phyloP scores from a whole-genome alignment of 2,113 vertebrate species.

The Lagopus leucura region DNA sequence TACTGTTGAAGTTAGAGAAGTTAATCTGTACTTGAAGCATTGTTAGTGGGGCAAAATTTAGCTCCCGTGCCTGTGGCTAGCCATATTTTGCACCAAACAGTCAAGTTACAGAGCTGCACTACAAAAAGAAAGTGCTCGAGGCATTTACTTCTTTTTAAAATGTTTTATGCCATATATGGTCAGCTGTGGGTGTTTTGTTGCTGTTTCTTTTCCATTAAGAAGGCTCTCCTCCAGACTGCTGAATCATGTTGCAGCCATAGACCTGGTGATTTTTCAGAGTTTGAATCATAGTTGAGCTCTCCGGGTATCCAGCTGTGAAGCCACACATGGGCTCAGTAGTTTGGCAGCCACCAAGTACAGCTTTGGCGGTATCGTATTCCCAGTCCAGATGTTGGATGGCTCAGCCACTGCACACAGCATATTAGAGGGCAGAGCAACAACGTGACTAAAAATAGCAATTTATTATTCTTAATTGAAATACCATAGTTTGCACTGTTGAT shows the following conservation, averaged over 20 bases:
- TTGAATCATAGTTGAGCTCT: conserved; percentile 29
- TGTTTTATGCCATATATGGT: conserved; percentile 37
- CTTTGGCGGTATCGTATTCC: conserved; percentile 20
- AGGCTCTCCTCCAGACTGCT: conserved; percentile 48
- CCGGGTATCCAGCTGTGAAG: conserved; percentile 55
- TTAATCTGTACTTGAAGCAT: background rate
- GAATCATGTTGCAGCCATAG: conserved; percentile 40
- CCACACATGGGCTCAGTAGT: conserved; percentile 27
- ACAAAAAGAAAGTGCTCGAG: background rate
- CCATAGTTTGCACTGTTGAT: background rate
- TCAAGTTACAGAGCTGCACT: background rate
- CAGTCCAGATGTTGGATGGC: conserved; percentile 39
- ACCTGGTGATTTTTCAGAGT: conserved; percentile 46
- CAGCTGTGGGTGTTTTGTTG: background rate
- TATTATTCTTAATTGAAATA: conserved; percentile 19
- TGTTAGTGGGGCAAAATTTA: background rate
- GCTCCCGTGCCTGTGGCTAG: background rate
- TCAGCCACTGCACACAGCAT: background rate
- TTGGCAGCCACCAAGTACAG: background rate
- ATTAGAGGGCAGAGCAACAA: background rate
- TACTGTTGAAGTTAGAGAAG: background rate
- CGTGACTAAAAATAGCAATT: conserved; percentile 16
- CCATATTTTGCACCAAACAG: background rate
- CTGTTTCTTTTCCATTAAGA: background rate
- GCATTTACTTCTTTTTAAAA: background rate